Evolutionary conservation across 2,888 invertebrate species (phyloP).

Genomic region (Zaprionus lineosus): DNA sequence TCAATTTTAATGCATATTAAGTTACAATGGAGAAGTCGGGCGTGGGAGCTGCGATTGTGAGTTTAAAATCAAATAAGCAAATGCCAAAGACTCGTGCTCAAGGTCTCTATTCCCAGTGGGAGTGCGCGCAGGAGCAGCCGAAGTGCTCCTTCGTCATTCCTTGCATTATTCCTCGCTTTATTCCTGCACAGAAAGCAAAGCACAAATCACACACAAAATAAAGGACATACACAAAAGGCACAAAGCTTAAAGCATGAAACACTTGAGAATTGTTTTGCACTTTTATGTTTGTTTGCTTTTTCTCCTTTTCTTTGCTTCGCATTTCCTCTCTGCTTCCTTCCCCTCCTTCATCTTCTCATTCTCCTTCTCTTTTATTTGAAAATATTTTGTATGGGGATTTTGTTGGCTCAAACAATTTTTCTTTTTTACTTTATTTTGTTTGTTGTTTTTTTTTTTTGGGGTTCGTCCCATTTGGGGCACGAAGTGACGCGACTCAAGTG

Average conservation of each 20-base stretch:
- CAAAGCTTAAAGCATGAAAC: constrained; percentile 70
- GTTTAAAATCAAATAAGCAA: constrained; percentile 22
- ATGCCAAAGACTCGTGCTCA: constrained; percentile 6
- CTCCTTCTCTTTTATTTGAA: constrained; percentile 14
- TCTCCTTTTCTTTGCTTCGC: constrained; percentile 21
- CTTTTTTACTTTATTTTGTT: constrained; percentile 16
- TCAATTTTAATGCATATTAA: constrained; percentile 61
- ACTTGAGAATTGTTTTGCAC: constrained; percentile 75
- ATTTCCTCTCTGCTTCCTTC: too few relatives aligned
- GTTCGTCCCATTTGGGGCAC: constrained; percentile 27
- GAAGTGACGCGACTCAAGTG: constrained; percentile 20
- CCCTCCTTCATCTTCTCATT: too few relatives aligned
- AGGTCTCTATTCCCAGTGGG: neutral
- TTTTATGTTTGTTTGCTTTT: constrained; percentile 52
- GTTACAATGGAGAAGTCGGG: constrained; percentile 47
- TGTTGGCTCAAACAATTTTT: constrained; percentile 39
- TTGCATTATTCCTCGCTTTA: constrained; percentile 6
- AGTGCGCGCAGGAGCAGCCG: neutral
- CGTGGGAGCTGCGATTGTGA: constrained; percentile 52
- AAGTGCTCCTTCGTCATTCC: too few relatives aligned
- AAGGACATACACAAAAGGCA: constrained; percentile 58
- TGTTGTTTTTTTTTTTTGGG: constrained; percentile 12
- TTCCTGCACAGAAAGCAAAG: constrained; percentile 22
- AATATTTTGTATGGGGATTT: constrained; percentile 57
- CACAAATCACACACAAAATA: constrained; percentile 43